phyloP scores from a whole-genome alignment of 2,888 invertebrate genomes.

The Cyrtodaria siliqua region DNA sequence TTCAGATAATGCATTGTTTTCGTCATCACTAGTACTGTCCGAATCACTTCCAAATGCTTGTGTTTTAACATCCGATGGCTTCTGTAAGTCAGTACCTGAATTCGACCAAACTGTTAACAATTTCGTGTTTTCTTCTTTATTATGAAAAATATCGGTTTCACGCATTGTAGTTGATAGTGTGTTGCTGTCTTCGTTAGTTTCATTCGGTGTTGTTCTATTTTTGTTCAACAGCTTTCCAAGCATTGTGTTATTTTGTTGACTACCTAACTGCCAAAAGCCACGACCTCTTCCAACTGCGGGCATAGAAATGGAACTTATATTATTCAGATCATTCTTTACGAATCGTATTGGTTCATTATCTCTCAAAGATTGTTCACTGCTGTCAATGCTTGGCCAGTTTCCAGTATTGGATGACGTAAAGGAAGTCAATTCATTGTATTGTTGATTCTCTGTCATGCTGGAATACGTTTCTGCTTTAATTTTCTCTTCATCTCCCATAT shows the following conservation, averaged over 20 bases:
- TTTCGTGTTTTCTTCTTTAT: no score
- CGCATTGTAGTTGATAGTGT: no score
- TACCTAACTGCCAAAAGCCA: constrained; percentile 3
- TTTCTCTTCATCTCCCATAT: constrained; percentile 25
- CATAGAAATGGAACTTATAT: neutral
- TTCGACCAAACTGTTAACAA: no score
- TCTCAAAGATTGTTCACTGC: neutral
- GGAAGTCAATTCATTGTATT: neutral
- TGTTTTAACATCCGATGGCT: no score
- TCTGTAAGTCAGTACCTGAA: no score
- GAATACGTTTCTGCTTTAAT: constrained; percentile 25
- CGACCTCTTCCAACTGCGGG: constrained; percentile 10
- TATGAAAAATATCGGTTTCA: no score
- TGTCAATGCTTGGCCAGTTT: neutral
- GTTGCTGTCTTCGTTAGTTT: no score
- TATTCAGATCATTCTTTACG: constrained; percentile 19
- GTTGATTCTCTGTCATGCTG: neutral
- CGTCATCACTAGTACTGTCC: no score
- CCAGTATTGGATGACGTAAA: neutral
- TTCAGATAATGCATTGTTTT: no score
- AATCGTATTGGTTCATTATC: constrained; percentile 8
- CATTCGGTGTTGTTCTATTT: no score
- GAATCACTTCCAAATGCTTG: no score
- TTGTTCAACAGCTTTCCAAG: no score
- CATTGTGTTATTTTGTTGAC: neutral